Evolutionary conservation across 1,140 invertebrate genomes (phyloP).

Genomic region (Drosophila lacertosa): DNA sequence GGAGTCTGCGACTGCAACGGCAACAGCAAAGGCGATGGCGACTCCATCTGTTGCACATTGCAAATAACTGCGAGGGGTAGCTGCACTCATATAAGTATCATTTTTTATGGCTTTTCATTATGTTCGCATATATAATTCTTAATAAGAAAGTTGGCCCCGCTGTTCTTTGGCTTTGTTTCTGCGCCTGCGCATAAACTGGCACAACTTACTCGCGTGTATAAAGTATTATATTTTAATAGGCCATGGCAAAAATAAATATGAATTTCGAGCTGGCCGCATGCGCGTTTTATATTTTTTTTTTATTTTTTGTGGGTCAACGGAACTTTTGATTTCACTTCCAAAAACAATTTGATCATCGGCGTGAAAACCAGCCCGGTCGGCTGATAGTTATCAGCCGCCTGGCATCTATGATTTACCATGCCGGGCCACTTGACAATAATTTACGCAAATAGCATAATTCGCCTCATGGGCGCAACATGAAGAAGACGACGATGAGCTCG

Average conservation of each 20-base stretch:
- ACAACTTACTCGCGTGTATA: slow-evolving; percentile 54
- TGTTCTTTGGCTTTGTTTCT: slow-evolving; percentile 37
- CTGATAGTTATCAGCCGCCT: slow-evolving; percentile 47
- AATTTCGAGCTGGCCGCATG: slow-evolving; percentile 24
- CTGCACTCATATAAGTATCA: slow-evolving; percentile 65
- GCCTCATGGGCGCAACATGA: slow-evolving; percentile 67
- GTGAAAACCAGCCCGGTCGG: slow-evolving; percentile 58
- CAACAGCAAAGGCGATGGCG: slow-evolving; percentile 4
- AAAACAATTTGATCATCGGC: slow-evolving; percentile 65
- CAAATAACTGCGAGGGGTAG: slow-evolving; percentile 37
- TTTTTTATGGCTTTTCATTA: slow-evolving; percentile 81
- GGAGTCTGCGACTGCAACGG: slow-evolving; percentile 7
- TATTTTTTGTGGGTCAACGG: slow-evolving; percentile 58
- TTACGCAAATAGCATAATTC: slow-evolving; percentile 80
- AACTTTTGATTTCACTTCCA: slow-evolving; percentile 65
- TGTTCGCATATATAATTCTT: slow-evolving; percentile 73
- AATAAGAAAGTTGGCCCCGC: slow-evolving; percentile 65
- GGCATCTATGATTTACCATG: slow-evolving; percentile 72
- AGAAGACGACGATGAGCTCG: slow-evolving; percentile 39
- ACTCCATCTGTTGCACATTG: slow-evolving; percentile 26
- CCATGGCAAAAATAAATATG: slow-evolving; percentile 61
- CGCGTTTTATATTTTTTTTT: background rate
- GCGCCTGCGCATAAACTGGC: slow-evolving; percentile 51
- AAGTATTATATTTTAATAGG: slow-evolving; percentile 78
- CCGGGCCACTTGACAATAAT: slow-evolving; percentile 74